A percentile compares a stretch with the other conserved stretches of the same genome.
Evolutionary conservation across 2,113 vertebrate genomes (phyloP).

Genomic region (Chlamydotis undulata): DNA sequence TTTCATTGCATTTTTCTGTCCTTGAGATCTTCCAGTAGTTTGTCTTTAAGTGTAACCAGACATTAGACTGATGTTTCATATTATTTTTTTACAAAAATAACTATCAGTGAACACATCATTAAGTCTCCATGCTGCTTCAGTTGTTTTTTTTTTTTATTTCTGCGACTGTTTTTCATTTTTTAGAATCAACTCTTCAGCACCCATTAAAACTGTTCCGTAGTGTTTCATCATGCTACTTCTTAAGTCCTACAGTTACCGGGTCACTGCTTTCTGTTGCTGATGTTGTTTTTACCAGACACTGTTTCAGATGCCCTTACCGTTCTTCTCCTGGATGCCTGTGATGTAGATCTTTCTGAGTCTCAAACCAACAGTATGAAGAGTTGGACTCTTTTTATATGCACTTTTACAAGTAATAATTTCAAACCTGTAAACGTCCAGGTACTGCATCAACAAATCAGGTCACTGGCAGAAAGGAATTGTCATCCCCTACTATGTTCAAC

Average conservation of each 20-base stretch:
- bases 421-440: background rate
- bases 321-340: background rate
- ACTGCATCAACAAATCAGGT: background rate
- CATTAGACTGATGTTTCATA: background rate
- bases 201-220: background rate
- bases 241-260: background rate
- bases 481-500: fast-evolving
- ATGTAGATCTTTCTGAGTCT: background rate
- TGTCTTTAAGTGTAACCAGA: background rate
- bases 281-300: background rate
- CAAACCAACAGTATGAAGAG: background rate
- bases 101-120: background rate
- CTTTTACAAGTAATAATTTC: background rate
- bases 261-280: background rate
- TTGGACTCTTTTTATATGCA: background rate
- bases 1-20: background rate
- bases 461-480: background rate
- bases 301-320: background rate
- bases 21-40: background rate
- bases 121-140: background rate
- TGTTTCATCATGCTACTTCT: background rate
- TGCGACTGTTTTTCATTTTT: background rate
- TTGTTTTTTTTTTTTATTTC: background rate
- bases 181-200: background rate
- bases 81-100: background rate